Conservation (phyloP, 2,113 vertebrate species). For the Lycaon pictus region DNA sequence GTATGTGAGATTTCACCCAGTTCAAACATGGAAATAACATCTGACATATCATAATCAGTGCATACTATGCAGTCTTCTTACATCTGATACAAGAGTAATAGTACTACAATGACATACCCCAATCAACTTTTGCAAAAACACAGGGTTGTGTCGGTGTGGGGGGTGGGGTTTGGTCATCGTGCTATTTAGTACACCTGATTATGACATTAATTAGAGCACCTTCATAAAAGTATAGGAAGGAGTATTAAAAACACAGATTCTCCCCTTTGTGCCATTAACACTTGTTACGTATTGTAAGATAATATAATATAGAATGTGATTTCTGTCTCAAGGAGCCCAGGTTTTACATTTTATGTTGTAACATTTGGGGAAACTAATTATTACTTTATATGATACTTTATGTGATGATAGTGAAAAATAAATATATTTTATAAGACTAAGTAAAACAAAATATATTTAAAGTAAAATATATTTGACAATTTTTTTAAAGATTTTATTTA, state of each 20-base stretch:
- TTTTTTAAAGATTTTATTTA: too few species aligned
- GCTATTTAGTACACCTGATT: not conserved
- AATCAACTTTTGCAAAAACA: not conserved
- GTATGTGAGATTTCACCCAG: not conserved
- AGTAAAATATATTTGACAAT: constrained; percentile 4
- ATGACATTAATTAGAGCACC: not conserved
- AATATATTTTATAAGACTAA: constrained; percentile 44
- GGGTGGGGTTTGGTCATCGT: not conserved
- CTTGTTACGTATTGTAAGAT: not conserved
- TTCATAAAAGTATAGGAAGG: not conserved
- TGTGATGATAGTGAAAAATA: not conserved
- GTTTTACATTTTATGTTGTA: not conserved
- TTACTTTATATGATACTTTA: not conserved
- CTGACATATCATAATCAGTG: not conserved
- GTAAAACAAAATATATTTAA: not conserved
- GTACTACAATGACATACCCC: not conserved
- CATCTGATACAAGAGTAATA: not conserved
- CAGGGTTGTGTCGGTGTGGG: not conserved
- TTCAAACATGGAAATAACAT: not conserved
- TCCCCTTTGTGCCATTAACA: not conserved
- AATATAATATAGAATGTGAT: not conserved
- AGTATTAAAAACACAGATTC: not conserved
- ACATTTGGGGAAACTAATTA: constrained; percentile 14
- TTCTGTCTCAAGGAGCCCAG: not conserved
- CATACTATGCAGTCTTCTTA: not conserved